phyloP scores from a whole-genome alignment of 1,140 invertebrate species.

The Neodiprion pinetum region DNA sequence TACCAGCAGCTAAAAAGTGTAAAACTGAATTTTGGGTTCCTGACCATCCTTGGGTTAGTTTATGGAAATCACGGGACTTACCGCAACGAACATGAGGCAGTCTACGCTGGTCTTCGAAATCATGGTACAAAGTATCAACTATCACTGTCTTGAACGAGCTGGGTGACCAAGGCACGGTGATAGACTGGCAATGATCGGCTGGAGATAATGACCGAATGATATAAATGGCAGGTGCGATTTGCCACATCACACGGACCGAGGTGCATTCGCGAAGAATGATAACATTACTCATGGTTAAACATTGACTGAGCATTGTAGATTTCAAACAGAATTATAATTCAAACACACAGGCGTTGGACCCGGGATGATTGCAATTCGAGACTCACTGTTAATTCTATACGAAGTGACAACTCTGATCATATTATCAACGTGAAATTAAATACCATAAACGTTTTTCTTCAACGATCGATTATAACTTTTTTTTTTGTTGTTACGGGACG shows the following conservation, averaged over 20 bases:
- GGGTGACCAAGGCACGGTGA: slow-evolving; percentile 18
- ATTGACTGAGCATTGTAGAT: slow-evolving; percentile 23
- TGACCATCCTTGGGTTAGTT: background rate
- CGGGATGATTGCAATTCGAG: no score
- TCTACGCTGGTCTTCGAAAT: background rate
- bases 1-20: slow-evolving; percentile 3
- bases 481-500: no score
- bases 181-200: background rate
- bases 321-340: background rate
- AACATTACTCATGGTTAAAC: slow-evolving; percentile 27
- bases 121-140: slow-evolving; percentile 9
- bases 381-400: no score
- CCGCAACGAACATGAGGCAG: background rate
- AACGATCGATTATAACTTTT: no score
- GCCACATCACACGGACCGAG: background rate
- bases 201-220: background rate
- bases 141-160: slow-evolving; percentile 7
- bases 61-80: background rate
- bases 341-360: background rate
- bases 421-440: no score
- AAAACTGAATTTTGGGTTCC: background rate
- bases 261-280: slow-evolving; percentile 22
- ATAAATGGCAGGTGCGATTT: slow-evolving; percentile 3
- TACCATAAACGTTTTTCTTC: no score
- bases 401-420: no score